Percentiles rank a stretch among this genome's conserved stretches.
phyloP scores from a whole-genome alignment of 2,888 invertebrate genomes.

The Osmoderma eremita region DNA sequence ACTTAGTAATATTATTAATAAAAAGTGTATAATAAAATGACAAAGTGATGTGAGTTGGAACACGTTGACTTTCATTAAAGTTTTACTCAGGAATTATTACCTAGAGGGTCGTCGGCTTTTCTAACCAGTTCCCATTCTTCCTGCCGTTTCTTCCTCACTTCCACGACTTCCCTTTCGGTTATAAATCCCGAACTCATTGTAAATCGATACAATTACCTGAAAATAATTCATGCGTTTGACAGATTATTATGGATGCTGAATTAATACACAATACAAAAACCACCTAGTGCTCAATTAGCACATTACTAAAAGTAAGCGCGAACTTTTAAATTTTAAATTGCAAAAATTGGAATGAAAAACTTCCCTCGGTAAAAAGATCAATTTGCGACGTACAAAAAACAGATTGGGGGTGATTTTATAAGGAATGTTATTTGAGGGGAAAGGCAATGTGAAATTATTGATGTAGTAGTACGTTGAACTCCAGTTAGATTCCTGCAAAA shows the following conservation, averaged over 20 bases:
- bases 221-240: conserved; percentile 30
- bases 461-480: no score
- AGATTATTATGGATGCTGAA: conserved; percentile 6
- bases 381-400: no score
- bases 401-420: no score
- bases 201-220: neutral
- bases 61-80: neutral
- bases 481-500: conserved; percentile 8
- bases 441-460: neutral
- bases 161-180: conserved; percentile 85
- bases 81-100: conserved; percentile 63
- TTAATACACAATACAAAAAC: neutral
- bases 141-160: conserved; percentile 82
- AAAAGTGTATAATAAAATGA: neutral
- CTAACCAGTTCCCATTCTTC: conserved; percentile 98
- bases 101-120: conserved; percentile 87
- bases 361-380: neutral
- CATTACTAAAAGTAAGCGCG: neutral
- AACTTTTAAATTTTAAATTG: conserved; percentile 5
- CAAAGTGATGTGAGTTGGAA: neutral
- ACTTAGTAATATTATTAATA: conserved; percentile 22
- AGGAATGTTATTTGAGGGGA: neutral
- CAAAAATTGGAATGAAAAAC: neutral
- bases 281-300: conserved; percentile 2
- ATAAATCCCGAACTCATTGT: conserved; percentile 93